Conservation (phyloP, 2,888 invertebrate genomes). For the Panzeria rudis region DNA sequence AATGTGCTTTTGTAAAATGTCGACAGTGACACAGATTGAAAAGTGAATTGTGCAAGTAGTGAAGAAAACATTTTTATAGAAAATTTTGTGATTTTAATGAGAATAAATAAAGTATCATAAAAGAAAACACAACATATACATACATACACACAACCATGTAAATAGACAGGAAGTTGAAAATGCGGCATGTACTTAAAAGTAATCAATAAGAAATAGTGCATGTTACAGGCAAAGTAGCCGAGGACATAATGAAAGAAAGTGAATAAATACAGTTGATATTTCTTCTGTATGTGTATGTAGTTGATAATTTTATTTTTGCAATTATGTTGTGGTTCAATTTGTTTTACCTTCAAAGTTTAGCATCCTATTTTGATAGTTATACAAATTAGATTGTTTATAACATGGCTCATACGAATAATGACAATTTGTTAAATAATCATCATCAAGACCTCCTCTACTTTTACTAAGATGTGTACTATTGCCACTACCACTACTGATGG, state of each 20-base stretch:
- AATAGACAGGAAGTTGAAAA: neutral
- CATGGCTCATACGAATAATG: slow-evolving; percentile 79
- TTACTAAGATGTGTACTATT: slow-evolving; percentile 40
- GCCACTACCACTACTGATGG: slow-evolving; percentile 65
- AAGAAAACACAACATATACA: neutral
- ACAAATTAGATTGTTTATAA: slow-evolving; percentile 81
- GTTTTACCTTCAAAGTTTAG: slow-evolving; percentile 80
- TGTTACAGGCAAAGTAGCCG: slow-evolving; percentile 28
- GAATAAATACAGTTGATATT: neutral
- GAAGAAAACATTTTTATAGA: neutral
- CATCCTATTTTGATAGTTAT: slow-evolving; percentile 81
- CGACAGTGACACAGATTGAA: neutral
- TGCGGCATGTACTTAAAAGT: neutral
- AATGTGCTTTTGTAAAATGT: neutral
- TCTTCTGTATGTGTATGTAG: slow-evolving; percentile 16
- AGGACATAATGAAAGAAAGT: neutral
- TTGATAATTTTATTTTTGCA: slow-evolving; percentile 20
- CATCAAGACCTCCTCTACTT: slow-evolving; percentile 57
- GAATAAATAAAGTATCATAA: neutral
- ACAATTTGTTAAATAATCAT: slow-evolving; percentile 62
- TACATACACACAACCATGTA: slow-evolving; percentile 4
- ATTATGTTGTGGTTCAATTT: slow-evolving; percentile 56
- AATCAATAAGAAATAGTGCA: slow-evolving; percentile 27
- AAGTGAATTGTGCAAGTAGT: slow-evolving; percentile 1
- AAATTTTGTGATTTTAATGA: neutral